A percentile compares a stretch with the other conserved stretches of the same genome.
Conservation (phyloP, 2,797 vertebrate genomes). For the Myotis planiceps region DNA sequence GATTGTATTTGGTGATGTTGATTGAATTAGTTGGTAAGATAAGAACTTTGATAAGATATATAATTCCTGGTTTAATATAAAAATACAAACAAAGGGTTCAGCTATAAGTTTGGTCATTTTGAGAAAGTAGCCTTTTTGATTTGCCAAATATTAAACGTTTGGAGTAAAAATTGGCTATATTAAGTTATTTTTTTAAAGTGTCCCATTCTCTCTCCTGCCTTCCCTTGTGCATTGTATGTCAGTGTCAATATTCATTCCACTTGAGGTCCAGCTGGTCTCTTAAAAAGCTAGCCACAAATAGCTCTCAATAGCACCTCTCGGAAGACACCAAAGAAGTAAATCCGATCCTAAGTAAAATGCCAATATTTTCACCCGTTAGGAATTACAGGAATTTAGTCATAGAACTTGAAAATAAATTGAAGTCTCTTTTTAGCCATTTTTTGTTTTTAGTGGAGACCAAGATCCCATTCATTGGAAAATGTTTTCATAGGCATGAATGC, state of each 20-base stretch:
- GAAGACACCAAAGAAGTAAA: constrained; percentile 46
- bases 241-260: constrained; percentile 13
- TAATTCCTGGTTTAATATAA: constrained; percentile 4
- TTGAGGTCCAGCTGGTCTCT: constrained; percentile 20
- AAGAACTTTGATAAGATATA: background rate
- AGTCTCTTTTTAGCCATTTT: constrained; percentile 78
- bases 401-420: constrained; percentile 79
- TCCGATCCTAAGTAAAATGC: constrained; percentile 57
- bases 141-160: background rate
- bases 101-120: background rate
- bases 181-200: background rate
- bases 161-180: background rate
- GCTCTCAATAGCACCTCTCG: constrained; percentile 18
- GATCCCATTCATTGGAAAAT: constrained; percentile 68
- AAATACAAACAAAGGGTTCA: background rate
- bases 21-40: background rate
- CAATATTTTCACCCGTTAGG: constrained; percentile 73
- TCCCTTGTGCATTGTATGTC: background rate
- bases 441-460: constrained; percentile 79
- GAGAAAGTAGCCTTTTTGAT: constrained; percentile 16
- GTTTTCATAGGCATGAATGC: constrained; percentile 70
- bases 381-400: constrained; percentile 78
- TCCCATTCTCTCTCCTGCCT: background rate
- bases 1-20: background rate
- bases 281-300: constrained; percentile 56